Evolutionary conservation across 2,888 invertebrate species (phyloP), one percentile per base, ranked within the genome.

Genomic region (Xylocampa areola): DNA sequence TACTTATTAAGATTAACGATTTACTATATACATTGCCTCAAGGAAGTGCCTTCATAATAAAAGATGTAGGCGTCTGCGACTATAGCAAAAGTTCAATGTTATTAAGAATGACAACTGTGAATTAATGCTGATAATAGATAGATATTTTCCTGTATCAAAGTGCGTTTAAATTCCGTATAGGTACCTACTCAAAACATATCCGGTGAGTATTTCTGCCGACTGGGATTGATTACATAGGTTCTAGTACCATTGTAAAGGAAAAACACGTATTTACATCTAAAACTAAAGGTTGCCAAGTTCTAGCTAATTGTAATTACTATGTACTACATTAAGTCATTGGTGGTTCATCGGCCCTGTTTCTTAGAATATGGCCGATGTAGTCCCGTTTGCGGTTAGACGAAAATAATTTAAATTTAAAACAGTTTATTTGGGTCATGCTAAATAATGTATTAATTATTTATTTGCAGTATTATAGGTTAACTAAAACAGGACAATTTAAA

Each of bases 361-460:
- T 11, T 5, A 54, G 70, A 74, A 71, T 25, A 10, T 23, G 2
- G 23, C 23, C 13, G 2, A 21, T 10, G 13, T 16, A 21, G 40
- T 45, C 14, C n/a, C 23, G n/a, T 4, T 61, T 73, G 69, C 33
- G 69, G 69, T 70, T 44, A 35, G 8, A 0, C 13, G 17, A 32
- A 40, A 55, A 48, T 39, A 51, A 30, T 30, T 35, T 36, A 13
- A n/a, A 4, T 29, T 53, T 6, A 43, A 39, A 35, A 53, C 54
- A 53, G 63, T 13, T 23, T 47, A 68, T 69, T 65, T 40, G 27
- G 64, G 52, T 68, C 63, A 68, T 21, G 27, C 11, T 8, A 33
- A 29, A 5, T 8, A 35, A 27, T n/a, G n/a, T n/a, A n/a, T n/a
- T n/a, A n/a, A n/a, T n/a, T n/a, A 32, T 32, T 50, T 30, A 19